Evolutionary conservation across 1,140 invertebrate species (phyloP).

Genomic region (Orussus abietinus): DNA sequence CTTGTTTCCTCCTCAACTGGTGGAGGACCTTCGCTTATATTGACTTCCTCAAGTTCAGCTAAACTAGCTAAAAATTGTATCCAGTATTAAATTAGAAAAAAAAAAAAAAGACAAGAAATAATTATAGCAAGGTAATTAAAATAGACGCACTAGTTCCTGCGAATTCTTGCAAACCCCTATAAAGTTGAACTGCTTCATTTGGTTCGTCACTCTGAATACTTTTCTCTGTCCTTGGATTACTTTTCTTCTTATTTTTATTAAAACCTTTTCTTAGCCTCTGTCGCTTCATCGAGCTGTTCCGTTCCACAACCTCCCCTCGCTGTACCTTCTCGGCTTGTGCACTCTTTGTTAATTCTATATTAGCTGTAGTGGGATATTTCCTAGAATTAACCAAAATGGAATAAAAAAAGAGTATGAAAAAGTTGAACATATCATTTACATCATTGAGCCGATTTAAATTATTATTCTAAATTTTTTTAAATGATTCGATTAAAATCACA

Average conservation of each 20-base stretch:
- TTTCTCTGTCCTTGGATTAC: constrained; percentile 9
- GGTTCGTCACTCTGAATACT: background rate
- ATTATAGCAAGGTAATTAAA: background rate
- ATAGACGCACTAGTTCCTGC: constrained; percentile 34
- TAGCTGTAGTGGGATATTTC: constrained; percentile 67
- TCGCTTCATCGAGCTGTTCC: constrained; percentile 49
- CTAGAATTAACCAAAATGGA: constrained; percentile 21
- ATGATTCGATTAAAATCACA: constrained; percentile 12
- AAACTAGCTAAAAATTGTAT: constrained; percentile 8
- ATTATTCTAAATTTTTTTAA: constrained; percentile 8
- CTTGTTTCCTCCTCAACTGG: constrained; percentile 4
- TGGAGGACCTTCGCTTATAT: no score
- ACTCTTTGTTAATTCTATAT: constrained; percentile 64
- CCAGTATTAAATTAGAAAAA: background rate
- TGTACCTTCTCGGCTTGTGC: constrained; percentile 62
- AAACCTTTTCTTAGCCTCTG: constrained; percentile 32
- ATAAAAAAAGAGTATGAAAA: constrained; percentile 9
- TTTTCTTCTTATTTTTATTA: constrained; percentile 17
- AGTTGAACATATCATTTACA: background rate
- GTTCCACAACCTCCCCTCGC: constrained; percentile 64
- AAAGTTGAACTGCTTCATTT: constrained; percentile 14
- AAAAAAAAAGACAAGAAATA: background rate
- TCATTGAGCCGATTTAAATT: constrained; percentile 7
- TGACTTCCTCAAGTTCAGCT: background rate
- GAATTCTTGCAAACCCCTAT: constrained; percentile 37